Conservation (phyloP, 2,888 invertebrate genomes). For the Diarsia dahlii region DNA sequence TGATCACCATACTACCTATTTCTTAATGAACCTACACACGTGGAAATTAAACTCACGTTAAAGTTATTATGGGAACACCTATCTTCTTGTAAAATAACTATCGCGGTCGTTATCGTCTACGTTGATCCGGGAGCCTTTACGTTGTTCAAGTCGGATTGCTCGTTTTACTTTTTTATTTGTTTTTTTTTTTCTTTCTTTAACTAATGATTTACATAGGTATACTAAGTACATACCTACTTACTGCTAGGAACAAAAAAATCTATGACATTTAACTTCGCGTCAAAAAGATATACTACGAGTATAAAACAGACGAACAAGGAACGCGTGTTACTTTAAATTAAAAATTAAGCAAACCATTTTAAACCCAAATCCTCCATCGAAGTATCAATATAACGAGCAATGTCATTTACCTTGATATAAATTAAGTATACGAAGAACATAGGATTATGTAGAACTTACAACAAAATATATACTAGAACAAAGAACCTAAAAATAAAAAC, state of each 20-base stretch:
- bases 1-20: not conserved
- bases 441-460: no score
- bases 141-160: constrained; percentile 48
- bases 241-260: no score
- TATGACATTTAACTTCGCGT: no score
- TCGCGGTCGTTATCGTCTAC: constrained; percentile 76
- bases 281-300: no score
- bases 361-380: not conserved
- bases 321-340: not conserved
- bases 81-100: constrained; percentile 78
- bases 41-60: constrained; percentile 80
- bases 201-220: not conserved
- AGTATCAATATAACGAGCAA: constrained; percentile 1
- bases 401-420: constrained; percentile 42
- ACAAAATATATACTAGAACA: no score
- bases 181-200: not conserved
- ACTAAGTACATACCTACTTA: not conserved
- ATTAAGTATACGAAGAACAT: no score
- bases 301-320: no score
- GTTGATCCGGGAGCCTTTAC: constrained; percentile 58
- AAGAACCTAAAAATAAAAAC: no score
- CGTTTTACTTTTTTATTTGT: constrained; percentile 8
- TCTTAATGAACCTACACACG: constrained; percentile 68
- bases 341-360: not conserved
- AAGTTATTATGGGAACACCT: constrained; percentile 81